These are phyloP conservation scores for Ondatra zibethicus DNA, from an alignment of 2,113 vertebrate species.

Conservation along the genomic window DNA sequence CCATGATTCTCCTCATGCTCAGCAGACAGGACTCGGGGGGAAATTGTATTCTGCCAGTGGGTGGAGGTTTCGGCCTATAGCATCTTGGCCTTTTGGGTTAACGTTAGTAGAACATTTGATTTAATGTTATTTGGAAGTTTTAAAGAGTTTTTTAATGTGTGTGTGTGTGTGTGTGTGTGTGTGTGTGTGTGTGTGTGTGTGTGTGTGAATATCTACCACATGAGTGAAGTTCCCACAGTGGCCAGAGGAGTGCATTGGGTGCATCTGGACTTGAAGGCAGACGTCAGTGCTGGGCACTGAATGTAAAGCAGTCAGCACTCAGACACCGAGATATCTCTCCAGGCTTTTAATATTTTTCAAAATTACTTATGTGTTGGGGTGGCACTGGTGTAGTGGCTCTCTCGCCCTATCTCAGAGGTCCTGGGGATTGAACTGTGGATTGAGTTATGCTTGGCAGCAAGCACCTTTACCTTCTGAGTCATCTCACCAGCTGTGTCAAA, in stretches of 20 bases:
- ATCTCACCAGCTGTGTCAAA: neutral
- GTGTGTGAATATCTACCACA: neutral
- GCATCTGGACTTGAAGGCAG: neutral
- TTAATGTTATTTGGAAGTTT: neutral
- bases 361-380: neutral
- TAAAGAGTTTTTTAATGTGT: neutral
- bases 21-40: neutral
- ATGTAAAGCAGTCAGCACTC: neutral
- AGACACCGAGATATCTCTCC: neutral
- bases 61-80: neutral
- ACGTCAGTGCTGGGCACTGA: neutral
- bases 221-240: neutral
- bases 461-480: neutral
- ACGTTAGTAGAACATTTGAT: neutral
- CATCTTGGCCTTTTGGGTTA: neutral
- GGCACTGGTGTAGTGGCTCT: neutral
- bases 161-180: neutral
- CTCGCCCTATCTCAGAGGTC: too few relatives aligned
- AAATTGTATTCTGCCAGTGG: neutral
- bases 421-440: neutral
- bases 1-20: neutral
- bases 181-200: neutral
- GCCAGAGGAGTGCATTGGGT: neutral
- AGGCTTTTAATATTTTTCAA: neutral
- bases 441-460: neutral